phyloP scores from a whole-genome alignment of 2,113 vertebrate genomes.

The Bos javanicus region DNA sequence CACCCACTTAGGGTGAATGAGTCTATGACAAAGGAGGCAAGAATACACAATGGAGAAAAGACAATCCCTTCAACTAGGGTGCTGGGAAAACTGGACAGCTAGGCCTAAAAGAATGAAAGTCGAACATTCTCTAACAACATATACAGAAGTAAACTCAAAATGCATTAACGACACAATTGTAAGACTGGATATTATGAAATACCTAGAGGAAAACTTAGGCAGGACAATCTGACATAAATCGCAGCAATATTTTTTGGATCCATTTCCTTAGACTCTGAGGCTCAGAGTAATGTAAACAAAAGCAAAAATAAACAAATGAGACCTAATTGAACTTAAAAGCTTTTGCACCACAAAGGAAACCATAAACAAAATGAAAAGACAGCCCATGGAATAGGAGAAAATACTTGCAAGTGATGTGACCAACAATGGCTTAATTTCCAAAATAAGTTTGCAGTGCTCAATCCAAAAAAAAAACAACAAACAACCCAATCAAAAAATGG shows the following conservation, averaged over 20 bases:
- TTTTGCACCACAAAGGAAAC: neutral
- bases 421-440: neutral
- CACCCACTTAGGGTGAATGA: neutral
- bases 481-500: neutral
- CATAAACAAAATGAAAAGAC: neutral
- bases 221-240: neutral
- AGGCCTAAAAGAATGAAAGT: neutral
- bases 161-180: neutral
- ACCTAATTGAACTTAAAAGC: neutral
- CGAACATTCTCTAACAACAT: neutral
- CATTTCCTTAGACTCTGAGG: neutral
- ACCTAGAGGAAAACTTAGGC: neutral
- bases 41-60: neutral
- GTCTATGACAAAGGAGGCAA: neutral
- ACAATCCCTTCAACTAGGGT: neutral
- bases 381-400: neutral
- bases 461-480: neutral
- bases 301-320: neutral
- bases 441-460: neutral
- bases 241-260: neutral
- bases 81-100: neutral
- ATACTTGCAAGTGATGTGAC: neutral
- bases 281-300: neutral
- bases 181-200: neutral
- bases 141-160: neutral